These are phyloP conservation scores for Sphaeramia orbicularis DNA, from an alignment of 2,797 vertebrate genomes.

Conservation along the genomic window DNA sequence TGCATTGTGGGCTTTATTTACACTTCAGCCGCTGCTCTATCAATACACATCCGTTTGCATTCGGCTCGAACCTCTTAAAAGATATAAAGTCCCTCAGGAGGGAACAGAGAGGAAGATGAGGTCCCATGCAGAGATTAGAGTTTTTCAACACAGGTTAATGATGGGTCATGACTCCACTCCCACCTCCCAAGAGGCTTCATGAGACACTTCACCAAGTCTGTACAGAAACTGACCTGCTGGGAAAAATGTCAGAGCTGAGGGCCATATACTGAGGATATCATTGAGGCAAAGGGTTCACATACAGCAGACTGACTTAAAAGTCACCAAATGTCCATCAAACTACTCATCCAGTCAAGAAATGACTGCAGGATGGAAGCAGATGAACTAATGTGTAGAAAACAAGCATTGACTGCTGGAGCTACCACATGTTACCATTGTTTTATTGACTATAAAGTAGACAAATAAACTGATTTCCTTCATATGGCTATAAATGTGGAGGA, in stretches of 20 bases:
- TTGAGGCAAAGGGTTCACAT: not conserved
- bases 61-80: constrained; percentile 33
- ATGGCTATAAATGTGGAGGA: constrained; percentile 28
- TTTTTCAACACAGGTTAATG: constrained; percentile 48
- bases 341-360: constrained; percentile 46
- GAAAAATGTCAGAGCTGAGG: constrained; percentile 35
- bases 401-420: constrained; percentile 42
- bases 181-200: constrained; percentile 22
- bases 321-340: not conserved
- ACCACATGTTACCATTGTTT: constrained; percentile 58
- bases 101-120: constrained; percentile 39
- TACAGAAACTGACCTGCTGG: constrained; percentile 19
- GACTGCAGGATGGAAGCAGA: constrained; percentile 6
- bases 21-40: constrained; percentile 55
- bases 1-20: constrained; percentile 75
- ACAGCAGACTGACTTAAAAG: constrained; percentile 14
- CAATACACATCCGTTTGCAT: constrained; percentile 70
- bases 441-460: constrained; percentile 61
- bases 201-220: constrained; percentile 34
- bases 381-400: constrained; percentile 52
- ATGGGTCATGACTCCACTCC: constrained; percentile 49
- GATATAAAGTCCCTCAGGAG: constrained; percentile 35
- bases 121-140: constrained; percentile 45
- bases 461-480: constrained; percentile 51
- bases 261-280: constrained; percentile 28